Evolutionary conservation across 2,888 invertebrate genomes (phyloP).

Genomic region (Gastracanthus pulcherrimus): DNA sequence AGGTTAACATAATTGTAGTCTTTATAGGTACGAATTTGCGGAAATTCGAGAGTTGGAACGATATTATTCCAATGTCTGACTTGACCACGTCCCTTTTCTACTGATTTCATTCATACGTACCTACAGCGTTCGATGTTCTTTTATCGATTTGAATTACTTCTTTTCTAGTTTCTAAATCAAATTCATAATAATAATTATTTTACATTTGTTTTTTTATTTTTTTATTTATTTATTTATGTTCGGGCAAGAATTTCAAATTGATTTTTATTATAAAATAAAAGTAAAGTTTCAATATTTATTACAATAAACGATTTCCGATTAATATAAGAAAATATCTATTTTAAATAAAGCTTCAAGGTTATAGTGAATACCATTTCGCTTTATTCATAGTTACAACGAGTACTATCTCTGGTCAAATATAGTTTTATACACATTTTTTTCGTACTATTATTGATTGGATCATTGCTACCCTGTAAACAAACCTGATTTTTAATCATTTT

Average conservation of each 20-base stretch:
- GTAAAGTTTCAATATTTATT: background rate
- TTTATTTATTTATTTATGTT: too few relatives aligned
- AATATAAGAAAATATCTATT: too few relatives aligned
- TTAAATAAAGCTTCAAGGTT: background rate
- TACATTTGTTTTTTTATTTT: background rate
- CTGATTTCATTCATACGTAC: conserved; percentile 32
- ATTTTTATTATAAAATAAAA: too few relatives aligned
- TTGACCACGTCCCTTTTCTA: conserved; percentile 10
- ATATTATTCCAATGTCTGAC: conserved; percentile 32
- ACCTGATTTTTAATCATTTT: background rate
- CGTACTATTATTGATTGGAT: background rate
- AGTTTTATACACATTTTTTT: background rate
- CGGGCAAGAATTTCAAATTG: too few relatives aligned
- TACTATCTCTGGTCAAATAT: background rate
- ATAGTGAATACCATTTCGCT: background rate
- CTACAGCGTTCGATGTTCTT: background rate
- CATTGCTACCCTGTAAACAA: conserved; percentile 1
- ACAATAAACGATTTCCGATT: too few relatives aligned
- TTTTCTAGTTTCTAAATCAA: background rate
- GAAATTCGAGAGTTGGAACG: background rate
- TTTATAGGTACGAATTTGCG: background rate
- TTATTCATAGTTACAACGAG: background rate
- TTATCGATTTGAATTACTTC: background rate
- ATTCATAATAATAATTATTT: background rate
- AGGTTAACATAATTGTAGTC: too few relatives aligned